phyloP scores from a whole-genome alignment of 2,113 vertebrate genomes.

The Tenrec ecaudatus region DNA sequence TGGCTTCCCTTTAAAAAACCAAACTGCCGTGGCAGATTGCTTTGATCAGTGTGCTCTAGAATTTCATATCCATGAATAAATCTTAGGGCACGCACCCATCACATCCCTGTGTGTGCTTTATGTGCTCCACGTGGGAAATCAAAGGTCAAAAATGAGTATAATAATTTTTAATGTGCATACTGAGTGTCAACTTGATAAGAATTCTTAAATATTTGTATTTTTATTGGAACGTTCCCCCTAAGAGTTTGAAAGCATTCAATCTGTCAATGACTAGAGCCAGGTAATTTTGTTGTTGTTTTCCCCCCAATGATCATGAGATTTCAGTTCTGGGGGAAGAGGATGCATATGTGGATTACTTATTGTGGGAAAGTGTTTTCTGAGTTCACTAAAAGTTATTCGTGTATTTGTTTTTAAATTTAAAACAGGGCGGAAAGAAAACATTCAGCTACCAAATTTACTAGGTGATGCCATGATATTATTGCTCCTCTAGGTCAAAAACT shows the following conservation, averaged over 20 bases:
- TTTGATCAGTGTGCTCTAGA: slow-evolving; percentile 17
- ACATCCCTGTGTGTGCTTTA: background rate
- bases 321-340: background rate
- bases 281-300: background rate
- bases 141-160: slow-evolving; percentile 39
- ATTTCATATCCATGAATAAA: slow-evolving; percentile 53
- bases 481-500: slow-evolving; percentile 29
- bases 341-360: background rate
- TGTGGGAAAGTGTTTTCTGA: background rate
- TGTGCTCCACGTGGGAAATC: slow-evolving; percentile 46
- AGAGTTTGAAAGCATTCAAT: slow-evolving; percentile 11
- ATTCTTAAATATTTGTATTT: slow-evolving; percentile 52
- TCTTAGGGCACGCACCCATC: background rate
- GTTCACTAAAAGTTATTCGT: background rate
- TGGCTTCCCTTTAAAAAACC: background rate
- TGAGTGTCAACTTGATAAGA: background rate
- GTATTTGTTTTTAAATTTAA: slow-evolving; percentile 51
- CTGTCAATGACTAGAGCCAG: background rate
- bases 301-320: background rate
- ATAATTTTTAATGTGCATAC: slow-evolving; percentile 50
- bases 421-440: background rate
- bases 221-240: slow-evolving; percentile 16
- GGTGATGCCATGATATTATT: background rate
- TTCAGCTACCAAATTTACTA: background rate
- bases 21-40: background rate